Conservation (phyloP, 2,113 vertebrate genomes). For the Jaculus jaculus region DNA sequence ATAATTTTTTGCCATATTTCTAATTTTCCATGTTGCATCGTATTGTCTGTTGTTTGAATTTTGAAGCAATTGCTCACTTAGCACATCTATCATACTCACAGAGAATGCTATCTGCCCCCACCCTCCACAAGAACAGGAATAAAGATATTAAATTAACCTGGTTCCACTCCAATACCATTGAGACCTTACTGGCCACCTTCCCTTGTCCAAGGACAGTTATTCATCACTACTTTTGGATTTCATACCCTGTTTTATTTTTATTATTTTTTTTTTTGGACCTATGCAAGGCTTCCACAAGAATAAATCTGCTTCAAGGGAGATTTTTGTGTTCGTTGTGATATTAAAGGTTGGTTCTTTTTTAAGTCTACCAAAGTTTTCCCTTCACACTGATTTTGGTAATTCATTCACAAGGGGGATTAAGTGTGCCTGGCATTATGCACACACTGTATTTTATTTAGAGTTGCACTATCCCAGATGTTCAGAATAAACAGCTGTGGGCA, state of each 20-base stretch:
- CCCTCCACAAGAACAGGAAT: constrained; percentile 46
- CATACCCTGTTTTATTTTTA: neutral
- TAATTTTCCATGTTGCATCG: constrained; percentile 65
- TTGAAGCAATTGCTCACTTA: constrained; percentile 64
- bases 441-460: constrained; percentile 51
- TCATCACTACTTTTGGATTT: constrained; percentile 56
- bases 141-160: constrained; percentile 60
- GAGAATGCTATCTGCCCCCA: neutral
- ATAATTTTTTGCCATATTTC: constrained; percentile 60
- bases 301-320: constrained; percentile 50
- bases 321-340: constrained; percentile 61
- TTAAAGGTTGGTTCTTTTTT: constrained; percentile 34
- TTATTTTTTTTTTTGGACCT: neutral
- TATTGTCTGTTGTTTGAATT: constrained; percentile 3
- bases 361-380: constrained; percentile 52
- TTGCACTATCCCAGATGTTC: constrained; percentile 53
- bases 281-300: constrained; percentile 14
- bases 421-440: constrained; percentile 61
- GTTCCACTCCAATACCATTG: constrained; percentile 37
- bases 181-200: constrained; percentile 45
- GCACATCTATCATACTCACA: constrained; percentile 46
- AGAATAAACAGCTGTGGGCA: constrained; percentile 55
- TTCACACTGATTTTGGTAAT: constrained; percentile 21
- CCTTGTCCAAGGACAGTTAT: neutral
- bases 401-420: constrained; percentile 65